Base-by-base conservation (phyloP, 2,888 invertebrate genomes). In the Mellilla xanthometata region DNA sequence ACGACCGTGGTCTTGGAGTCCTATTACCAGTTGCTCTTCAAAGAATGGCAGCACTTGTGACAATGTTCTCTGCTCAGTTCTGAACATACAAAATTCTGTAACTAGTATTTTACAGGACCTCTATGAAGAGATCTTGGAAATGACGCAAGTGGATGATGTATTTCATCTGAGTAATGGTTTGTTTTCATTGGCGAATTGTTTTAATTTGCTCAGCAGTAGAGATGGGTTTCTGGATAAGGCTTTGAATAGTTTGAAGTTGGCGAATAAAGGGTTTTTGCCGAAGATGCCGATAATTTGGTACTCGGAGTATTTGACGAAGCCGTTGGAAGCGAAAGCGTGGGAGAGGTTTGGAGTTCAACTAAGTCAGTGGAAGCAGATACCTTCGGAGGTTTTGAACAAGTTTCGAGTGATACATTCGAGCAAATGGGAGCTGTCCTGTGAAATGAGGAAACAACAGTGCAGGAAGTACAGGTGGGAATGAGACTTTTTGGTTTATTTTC, bases 1-100 rank as follows among this genome's bases (percentile, higher is more conserved):
- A 0, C 94, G 94, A 61, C 94, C 96, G 0, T 96, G 95, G 95
- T 94, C 94, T 43, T 95, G 95, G 95, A 92, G 93, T 15, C 87
- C 92, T 0, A 91, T 92, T 44, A 91, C 92, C 27, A 66, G 58
- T 0, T 84, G 83, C 36, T 65, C 72, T 0, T 60, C 44, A 0
- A 75, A 71, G 26, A 63, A 56, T 1, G 53, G 58, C 3, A 74
- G 74, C 30, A 69, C 70, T 0, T 94, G 94, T 63, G 93, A 94
- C 9, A 95, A 95, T 67, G 93, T 94, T 6, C 94, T 95, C 0
- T 96, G 96, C 64, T 92, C 94, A 0, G 93, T 94, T 67, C 67
- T 96, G 4, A 93, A 94, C 72, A 94, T 95, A 27, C 91, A 92
- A 49, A 94, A 94, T 61, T 86, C 93, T 48, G 90, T 94, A 1